Base-by-base conservation (phyloP, 2,888 invertebrate species). In the Agelastica alni region DNA sequence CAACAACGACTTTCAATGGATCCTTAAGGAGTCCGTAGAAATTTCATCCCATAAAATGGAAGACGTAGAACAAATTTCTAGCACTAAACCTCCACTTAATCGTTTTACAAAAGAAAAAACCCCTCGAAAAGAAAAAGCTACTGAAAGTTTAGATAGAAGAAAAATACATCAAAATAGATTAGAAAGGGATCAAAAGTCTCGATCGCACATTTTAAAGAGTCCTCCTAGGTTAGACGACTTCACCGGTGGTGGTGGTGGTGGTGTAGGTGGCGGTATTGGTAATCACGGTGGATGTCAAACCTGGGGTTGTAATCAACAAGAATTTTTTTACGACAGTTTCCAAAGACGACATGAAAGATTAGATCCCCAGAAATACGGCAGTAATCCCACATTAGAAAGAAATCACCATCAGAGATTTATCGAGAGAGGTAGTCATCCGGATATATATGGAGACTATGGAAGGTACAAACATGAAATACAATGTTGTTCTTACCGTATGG, bases 1-100 rank as follows among this genome's bases (percentile, higher is more conserved):
- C 70, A 84, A 85, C 72, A 82, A 83, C 71, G 85, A 85, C 73
- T 86, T 87, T 74, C 85, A 83, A 76, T 87, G 87, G 87, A 80
- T 86, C 74, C 81, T 72, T 68, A 77, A 77, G 58, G 73, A 73
- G 12, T 53, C 59, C n/a, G 39, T 59, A 7, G 32, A 55, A 28
- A 26, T 63, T 46, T 20, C 58, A 48, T 58, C 68, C n/a, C 67
- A 65, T 16, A 71, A 68, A 60, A 73, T 73, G 70, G 72, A 72
- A 26, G 70, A 69, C 14, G 30, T 63, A n/a, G 49, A 56, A 41
- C 43, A 53, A 31, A 45, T 59, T 32, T 48, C 65, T 72, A 9
- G 70, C 72, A 58, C 67, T 48, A 72, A 56, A 61, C 52, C 74
- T 3, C 75, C 75, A 4, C 70, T 75, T 36, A 71, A 68, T 58